A percentile compares a stretch with the other conserved stretches of the same genome.
Evolutionary conservation across 2,113 vertebrate genomes (phyloP).

Genomic region (Hyperopisus bebe): DNA sequence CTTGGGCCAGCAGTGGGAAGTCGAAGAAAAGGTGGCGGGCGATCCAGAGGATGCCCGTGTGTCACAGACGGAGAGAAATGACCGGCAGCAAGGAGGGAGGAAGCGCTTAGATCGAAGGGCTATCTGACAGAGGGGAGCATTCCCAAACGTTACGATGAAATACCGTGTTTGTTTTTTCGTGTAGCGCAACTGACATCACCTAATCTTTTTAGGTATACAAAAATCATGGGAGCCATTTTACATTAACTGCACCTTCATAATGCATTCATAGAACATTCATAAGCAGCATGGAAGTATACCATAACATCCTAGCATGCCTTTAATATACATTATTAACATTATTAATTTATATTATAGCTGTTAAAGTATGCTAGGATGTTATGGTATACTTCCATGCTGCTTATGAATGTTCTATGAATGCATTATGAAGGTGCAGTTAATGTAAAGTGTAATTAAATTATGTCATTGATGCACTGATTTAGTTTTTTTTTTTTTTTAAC

Average conservation of each 20-base stretch:
- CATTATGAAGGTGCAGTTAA: neutral
- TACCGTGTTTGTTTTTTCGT: neutral
- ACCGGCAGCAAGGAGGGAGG: neutral
- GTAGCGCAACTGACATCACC: neutral
- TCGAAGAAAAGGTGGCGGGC: neutral
- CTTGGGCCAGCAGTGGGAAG: neutral
- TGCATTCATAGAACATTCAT: neutral
- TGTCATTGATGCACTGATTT: neutral
- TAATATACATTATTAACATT: too few species aligned
- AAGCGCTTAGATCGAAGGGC: neutral
- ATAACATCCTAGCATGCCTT: neutral
- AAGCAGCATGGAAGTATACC: neutral
- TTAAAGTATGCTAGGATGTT: neutral
- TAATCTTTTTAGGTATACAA: neutral
- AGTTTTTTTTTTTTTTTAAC: neutral
- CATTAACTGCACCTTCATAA: neutral
- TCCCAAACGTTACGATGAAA: neutral
- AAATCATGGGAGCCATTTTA: neutral
- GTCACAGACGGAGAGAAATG: neutral
- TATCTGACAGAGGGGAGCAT: neutral
- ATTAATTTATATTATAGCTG: neutral
- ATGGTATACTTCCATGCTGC: neutral
- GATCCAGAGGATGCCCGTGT: neutral
- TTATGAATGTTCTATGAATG: too few species aligned
- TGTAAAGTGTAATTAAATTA: neutral